A percentile compares a stretch with the other conserved stretches of the same genome.
Evolutionary conservation across 2,797 vertebrate genomes (phyloP).

Genomic region (Chelon labrosus): DNA sequence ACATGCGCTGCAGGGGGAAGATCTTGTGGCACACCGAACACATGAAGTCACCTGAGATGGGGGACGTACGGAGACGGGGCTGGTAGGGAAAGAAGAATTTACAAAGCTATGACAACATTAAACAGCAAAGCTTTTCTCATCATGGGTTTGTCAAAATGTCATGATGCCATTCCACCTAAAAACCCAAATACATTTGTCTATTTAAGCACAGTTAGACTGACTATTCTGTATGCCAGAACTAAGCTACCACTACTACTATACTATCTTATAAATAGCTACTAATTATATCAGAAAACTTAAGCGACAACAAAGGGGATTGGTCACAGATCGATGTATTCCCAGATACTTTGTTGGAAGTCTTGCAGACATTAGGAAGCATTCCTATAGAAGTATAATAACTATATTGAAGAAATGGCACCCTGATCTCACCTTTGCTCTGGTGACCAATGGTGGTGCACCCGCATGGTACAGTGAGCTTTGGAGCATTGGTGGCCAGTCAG

Average conservation of each 20-base stretch:
- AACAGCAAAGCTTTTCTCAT: too few species aligned
- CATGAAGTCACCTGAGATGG: slow-evolving; percentile 73
- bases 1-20: slow-evolving; percentile 92
- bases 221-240: too few species aligned
- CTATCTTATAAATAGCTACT: too few species aligned
- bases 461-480: slow-evolving; percentile 60
- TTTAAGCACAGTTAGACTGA: too few species aligned
- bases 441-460: slow-evolving; percentile 56
- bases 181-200: too few species aligned
- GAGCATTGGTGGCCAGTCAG: slow-evolving; percentile 71
- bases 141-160: too few species aligned
- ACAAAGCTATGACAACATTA: neutral
- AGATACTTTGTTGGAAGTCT: too few species aligned
- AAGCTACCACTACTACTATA: too few species aligned
- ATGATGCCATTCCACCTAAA: too few species aligned
- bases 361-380: neutral
- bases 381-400: neutral
- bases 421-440: slow-evolving; percentile 78
- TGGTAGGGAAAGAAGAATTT: slow-evolving; percentile 3
- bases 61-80: slow-evolving; percentile 61
- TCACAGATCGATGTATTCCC: too few species aligned
- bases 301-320: too few species aligned
- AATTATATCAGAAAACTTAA: too few species aligned
- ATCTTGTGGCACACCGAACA: slow-evolving; percentile 89
- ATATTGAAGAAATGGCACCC: slow-evolving; percentile 3